A percentile compares a stretch with the other conserved stretches of the same genome.
Evolutionary conservation across 1,140 invertebrate species (phyloP).

Genomic region (Sweltsa coloradensis): DNA sequence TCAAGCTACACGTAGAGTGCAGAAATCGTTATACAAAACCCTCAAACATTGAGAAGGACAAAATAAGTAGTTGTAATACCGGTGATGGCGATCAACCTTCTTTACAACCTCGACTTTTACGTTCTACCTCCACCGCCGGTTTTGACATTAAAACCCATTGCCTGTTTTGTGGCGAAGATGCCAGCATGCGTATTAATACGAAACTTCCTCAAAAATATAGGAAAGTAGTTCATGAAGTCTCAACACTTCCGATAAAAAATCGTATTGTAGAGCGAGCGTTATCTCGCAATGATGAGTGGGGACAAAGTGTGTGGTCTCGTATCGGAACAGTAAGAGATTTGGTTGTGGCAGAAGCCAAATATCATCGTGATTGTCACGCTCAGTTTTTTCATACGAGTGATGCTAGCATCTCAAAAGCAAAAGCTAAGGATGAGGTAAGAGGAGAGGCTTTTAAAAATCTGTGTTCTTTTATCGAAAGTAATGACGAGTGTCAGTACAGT

Average conservation of each 20-base stretch:
- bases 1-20: background rate
- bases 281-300: background rate
- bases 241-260: background rate
- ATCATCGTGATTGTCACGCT: background rate
- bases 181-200: background rate
- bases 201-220: background rate
- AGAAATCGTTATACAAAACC: background rate
- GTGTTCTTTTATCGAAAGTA: background rate
- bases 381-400: background rate
- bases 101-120: background rate
- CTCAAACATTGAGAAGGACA: background rate
- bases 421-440: background rate
- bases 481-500: constrained; percentile 1
- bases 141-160: background rate
- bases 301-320: background rate
- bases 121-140: background rate
- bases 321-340: background rate
- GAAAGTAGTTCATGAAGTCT: background rate
- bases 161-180: background rate
- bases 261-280: background rate
- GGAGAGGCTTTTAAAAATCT: background rate
- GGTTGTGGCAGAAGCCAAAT: background rate
- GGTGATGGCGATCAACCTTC: background rate
- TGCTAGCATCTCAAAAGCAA: background rate
- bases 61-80: background rate